phyloP scores from a whole-genome alignment of 2,797 vertebrate species.

The Sardinella longiceps region DNA sequence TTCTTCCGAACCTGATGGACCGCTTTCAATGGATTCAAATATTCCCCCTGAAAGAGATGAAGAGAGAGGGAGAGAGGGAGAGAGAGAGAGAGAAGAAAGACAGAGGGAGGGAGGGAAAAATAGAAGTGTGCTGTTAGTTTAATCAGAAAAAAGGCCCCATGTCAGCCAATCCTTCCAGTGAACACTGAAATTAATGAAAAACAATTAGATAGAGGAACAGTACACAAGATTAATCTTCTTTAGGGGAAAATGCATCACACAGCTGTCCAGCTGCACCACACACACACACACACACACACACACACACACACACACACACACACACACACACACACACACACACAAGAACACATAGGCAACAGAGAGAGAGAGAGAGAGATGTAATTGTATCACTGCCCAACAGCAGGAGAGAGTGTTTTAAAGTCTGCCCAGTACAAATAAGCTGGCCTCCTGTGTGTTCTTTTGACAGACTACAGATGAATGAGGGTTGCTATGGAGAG shows the following conservation, averaged over 20 bases:
- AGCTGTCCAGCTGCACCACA: constrained; percentile 15
- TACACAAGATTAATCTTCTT: constrained; percentile 22
- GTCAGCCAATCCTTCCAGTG: constrained; percentile 7
- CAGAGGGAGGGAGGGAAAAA: constrained; percentile 37
- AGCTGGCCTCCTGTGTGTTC: constrained; percentile 61
- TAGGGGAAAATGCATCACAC: constrained; percentile 9
- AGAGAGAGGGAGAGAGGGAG: constrained; percentile 41
- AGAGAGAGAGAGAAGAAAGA: constrained; percentile 38
- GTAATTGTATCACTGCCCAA: constrained; percentile 22
- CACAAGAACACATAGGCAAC: background rate
- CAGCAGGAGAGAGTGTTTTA: constrained; percentile 55
- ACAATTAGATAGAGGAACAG: constrained; percentile 11
- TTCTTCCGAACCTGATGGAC: constrained; percentile 96
- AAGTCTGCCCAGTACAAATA: constrained; percentile 50
- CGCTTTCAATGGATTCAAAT: constrained; percentile 97
- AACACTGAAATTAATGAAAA: constrained; percentile 27
- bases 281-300: background rate
- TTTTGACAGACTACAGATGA: constrained; percentile 70
- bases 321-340: constrained; percentile 7
- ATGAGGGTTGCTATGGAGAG: constrained; percentile 60
- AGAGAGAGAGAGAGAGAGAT: background rate
- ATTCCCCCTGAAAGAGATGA: constrained; percentile 83
- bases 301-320: background rate
- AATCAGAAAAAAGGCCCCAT: constrained; percentile 17
- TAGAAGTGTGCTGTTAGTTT: background rate